Evolutionary conservation across 2,888 invertebrate genomes (phyloP).

Genomic region (Habroteleia sp.): DNA sequence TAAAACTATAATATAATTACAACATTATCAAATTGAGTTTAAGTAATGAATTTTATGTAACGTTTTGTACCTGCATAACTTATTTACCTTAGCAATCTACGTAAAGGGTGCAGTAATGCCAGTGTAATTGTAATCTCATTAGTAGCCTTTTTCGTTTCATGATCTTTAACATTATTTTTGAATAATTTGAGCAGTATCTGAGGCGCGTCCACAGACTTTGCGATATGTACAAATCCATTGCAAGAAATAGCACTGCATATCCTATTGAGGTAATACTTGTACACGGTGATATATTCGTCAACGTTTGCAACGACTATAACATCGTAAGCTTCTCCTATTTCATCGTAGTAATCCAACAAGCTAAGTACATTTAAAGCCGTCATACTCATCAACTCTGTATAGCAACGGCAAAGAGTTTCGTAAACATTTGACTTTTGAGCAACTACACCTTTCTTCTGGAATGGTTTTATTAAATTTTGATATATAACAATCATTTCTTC

Average conservation of each 20-base stretch:
- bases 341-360: slow-evolving; percentile 86
- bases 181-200: slow-evolving; percentile 83
- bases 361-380: slow-evolving; percentile 86
- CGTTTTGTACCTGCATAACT: too few relatives aligned
- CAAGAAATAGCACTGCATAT: slow-evolving; percentile 88
- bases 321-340: slow-evolving; percentile 85
- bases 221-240: slow-evolving; percentile 86
- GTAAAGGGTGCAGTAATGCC: slow-evolving; percentile 85
- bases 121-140: slow-evolving; percentile 84
- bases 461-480: slow-evolving; percentile 84
- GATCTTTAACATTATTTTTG: slow-evolving; percentile 83
- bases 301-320: slow-evolving; percentile 86
- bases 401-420: slow-evolving; percentile 86
- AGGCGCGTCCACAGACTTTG: slow-evolving; percentile 85
- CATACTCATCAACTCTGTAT: slow-evolving; percentile 86
- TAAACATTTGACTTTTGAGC: slow-evolving; percentile 84
- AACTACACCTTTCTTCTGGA: slow-evolving; percentile 85
- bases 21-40: too few relatives aligned
- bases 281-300: slow-evolving; percentile 87
- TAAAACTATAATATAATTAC: too few relatives aligned
- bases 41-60: too few relatives aligned
- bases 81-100: slow-evolving; percentile 82
- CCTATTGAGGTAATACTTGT: slow-evolving; percentile 87
- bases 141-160: slow-evolving; percentile 82
- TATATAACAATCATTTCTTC: slow-evolving; percentile 86